Percentiles rank a stretch among this genome's conserved stretches.
Conservation (phyloP, 1,140 invertebrate genomes). For the Euura saliciscinereae region DNA sequence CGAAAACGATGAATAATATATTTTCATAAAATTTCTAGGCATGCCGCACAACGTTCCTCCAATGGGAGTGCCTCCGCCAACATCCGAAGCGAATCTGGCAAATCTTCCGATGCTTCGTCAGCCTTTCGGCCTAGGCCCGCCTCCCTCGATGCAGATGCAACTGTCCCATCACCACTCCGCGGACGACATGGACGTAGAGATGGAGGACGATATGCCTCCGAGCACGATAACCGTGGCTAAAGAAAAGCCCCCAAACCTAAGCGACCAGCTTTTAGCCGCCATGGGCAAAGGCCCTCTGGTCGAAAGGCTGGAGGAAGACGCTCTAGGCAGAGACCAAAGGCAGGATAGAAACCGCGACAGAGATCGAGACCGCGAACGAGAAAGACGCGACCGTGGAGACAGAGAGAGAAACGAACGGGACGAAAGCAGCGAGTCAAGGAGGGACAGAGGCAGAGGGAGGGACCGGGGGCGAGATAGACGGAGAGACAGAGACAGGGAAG, state of each 20-base stretch:
- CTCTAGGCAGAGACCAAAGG: conserved; percentile 21
- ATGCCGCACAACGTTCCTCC: conserved; percentile 56
- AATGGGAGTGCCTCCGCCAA: conserved; percentile 57
- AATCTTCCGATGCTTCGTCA: conserved; percentile 53
- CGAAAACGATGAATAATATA: no score
- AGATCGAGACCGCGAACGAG: conserved; percentile 51
- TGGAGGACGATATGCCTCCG: conserved; percentile 61
- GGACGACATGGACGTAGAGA: conserved; percentile 70
- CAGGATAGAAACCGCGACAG: conserved; percentile 34
- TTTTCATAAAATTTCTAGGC: conserved; percentile 28
- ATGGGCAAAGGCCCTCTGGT: conserved; percentile 51
- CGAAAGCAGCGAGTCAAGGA: conserved; percentile 22
- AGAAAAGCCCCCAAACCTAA: conserved; percentile 41
- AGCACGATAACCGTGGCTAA: conserved; percentile 30
- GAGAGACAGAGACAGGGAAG: conserved; percentile 50
- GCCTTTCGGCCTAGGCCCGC: conserved; percentile 47
- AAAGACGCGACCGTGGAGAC: conserved; percentile 44
- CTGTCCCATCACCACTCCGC: conserved; percentile 52
- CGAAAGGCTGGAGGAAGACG: conserved; percentile 39
- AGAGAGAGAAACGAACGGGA: conserved; percentile 34
- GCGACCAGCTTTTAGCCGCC: conserved; percentile 51
- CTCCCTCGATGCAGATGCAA: conserved; percentile 55
- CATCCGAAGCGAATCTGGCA: conserved; percentile 50
- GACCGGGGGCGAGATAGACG: conserved; percentile 47
- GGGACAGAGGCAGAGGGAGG: conserved; percentile 31